Conservation (phyloP, 2,797 vertebrate genomes). For the Melopsittacus undulatus region DNA sequence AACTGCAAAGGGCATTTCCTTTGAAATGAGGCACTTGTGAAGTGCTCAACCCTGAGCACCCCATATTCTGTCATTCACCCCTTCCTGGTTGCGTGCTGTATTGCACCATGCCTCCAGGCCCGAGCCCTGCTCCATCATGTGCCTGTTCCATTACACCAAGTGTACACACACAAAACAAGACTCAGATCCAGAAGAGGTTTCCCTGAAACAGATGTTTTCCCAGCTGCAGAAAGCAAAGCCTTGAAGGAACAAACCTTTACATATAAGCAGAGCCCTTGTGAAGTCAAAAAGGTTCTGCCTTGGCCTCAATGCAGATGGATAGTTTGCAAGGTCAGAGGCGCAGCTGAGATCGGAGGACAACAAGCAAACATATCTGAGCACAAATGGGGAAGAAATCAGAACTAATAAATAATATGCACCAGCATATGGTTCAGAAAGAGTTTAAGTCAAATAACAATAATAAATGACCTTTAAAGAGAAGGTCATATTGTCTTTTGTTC, state of each 20-base stretch:
- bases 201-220: neutral
- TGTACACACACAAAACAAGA: neutral
- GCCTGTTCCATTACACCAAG: neutral
- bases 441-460: neutral
- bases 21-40: rapidly evolving
- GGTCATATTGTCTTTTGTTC: neutral
- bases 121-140: rapidly evolving
- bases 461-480: constrained; percentile 6
- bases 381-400: neutral
- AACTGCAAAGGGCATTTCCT: neutral
- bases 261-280: neutral
- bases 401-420: neutral
- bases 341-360: neutral
- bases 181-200: neutral
- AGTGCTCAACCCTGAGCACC: neutral
- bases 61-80: rapidly evolving
- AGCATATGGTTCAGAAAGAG: neutral
- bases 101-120: neutral
- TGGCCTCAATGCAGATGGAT: neutral
- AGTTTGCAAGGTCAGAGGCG: neutral
- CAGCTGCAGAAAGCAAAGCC: neutral
- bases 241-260: neutral
- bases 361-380: neutral
- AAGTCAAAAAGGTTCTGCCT: neutral
- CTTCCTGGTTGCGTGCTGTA: too few relatives aligned